Conservation (phyloP, 2,113 vertebrate genomes). For the Corythaixoides concolor region DNA sequence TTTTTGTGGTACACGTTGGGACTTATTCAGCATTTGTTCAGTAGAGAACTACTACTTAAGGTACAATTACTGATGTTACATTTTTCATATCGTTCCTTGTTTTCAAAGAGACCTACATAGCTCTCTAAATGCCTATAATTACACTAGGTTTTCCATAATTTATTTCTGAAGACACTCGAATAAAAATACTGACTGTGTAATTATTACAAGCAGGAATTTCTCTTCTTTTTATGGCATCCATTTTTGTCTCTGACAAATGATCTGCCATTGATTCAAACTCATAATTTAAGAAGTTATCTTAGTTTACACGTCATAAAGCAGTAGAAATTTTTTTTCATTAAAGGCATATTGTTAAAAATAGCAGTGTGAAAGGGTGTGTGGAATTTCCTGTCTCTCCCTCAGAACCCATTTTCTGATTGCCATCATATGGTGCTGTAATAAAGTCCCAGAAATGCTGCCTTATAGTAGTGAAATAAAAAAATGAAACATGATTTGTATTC, state of each 20-base stretch:
- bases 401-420: background rate
- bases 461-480: background rate
- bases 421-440: background rate
- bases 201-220: background rate
- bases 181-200: constrained; percentile 12
- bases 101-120: background rate
- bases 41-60: background rate
- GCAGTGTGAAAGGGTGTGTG: background rate
- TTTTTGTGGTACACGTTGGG: background rate
- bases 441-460: background rate
- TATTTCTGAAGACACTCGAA: background rate
- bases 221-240: background rate
- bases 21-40: background rate
- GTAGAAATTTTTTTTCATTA: background rate
- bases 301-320: background rate
- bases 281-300: background rate
- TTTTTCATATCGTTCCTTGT: background rate
- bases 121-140: background rate
- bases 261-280: background rate
- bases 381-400: background rate
- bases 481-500: background rate
- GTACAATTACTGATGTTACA: background rate
- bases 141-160: background rate
- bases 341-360: background rate
- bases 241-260: constrained; percentile 4